These are phyloP conservation scores for Drosophila pruinosa DNA, from an alignment of 1,140 invertebrate species.

Conservation along the genomic window DNA sequence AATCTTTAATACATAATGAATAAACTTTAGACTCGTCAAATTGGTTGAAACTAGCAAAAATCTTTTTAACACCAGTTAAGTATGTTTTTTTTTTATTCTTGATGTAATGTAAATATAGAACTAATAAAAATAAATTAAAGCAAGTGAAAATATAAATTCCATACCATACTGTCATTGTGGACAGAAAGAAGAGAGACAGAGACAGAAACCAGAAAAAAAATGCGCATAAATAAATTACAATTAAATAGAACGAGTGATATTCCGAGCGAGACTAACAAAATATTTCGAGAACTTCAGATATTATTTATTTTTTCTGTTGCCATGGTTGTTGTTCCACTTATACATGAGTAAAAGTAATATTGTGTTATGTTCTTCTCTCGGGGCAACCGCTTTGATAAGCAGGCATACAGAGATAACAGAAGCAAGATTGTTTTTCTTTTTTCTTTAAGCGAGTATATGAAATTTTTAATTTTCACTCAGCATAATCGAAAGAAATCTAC, in stretches of 20 bases:
- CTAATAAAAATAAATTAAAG: background rate
- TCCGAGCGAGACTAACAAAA: background rate
- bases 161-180: background rate
- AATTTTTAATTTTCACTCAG: constrained; percentile 4
- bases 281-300: background rate
- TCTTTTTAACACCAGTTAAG: background rate
- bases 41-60: background rate
- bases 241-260: background rate
- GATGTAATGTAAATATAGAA: background rate
- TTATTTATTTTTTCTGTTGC: background rate
- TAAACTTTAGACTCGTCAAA: background rate
- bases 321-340: constrained; percentile 1
- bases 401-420: constrained; percentile 22
- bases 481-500: background rate
- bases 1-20: constrained; percentile 3
- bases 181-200: background rate
- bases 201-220: background rate
- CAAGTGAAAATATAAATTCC: background rate
- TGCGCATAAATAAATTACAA: background rate
- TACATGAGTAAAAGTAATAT: background rate
- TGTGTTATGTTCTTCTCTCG: constrained; percentile 13
- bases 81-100: background rate
- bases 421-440: constrained; percentile 13
- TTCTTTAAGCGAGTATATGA: background rate
- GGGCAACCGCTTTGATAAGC: constrained; percentile 23